Evolutionary conservation across 2,797 vertebrate genomes (phyloP), one percentile per base, ranked within the genome.

Genomic region (Nannoperca obscura): DNA sequence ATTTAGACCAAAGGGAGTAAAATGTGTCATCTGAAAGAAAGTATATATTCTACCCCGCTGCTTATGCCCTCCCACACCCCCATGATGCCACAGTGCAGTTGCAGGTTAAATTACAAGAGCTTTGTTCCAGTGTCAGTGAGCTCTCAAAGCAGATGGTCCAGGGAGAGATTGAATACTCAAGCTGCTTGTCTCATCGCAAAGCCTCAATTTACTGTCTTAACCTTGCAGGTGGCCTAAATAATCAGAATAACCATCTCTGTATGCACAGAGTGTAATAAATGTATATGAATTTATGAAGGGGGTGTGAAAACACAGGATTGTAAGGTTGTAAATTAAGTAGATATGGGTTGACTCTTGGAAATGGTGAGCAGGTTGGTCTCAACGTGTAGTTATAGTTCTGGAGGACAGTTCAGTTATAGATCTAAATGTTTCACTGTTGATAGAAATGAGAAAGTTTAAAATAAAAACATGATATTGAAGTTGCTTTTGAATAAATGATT

Each of bases 121-220:
- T 91, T 85, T 89, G 87, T 89, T 87, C 89, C 81, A 74, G 15
- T 81, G 87, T 85, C 80, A 82, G 71, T 66, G 89, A 88, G 70
- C 84, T 88, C 78, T 82, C 74, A 84, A 88, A 88, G 78, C 91
- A 88, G 91, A 93, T 93, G 91, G 92, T 61, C 64, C 4, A 40
- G 62, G 30, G 58, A 11, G 72, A 88, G 82, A 86, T 80, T 87
- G 86, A 70, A 81, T 74, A 52, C 82, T 84, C 68, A 83, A 88
- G 86, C 86, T 36, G 80, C 83, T 90, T 80, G 78, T 4, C 80
- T 90, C 73, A 65, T 78, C 57, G 46, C 83, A 89, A 86, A 89
- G 80, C 87, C 57, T 85, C 71, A 81, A 78, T 54, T 82, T 32
- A 76, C 64, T 67, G 58, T 78, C 81, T 83, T 82, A 76, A 80